These are phyloP conservation scores for Lepidostoma basale DNA, from an alignment of 1,140 invertebrate genomes.

Conservation along the genomic window DNA sequence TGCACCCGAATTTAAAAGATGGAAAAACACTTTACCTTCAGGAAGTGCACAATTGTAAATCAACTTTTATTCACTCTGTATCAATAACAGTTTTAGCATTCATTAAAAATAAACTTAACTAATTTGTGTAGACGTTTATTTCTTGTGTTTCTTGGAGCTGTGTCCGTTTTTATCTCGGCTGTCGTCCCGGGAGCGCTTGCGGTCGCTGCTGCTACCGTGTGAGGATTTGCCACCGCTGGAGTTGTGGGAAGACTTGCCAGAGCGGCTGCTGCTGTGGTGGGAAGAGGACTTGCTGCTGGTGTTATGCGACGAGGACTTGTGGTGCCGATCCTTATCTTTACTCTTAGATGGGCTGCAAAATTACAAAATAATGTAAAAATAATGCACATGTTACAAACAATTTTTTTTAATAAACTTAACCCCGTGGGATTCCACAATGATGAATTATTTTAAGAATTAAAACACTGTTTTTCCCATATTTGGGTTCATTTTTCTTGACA, in stretches of 20 bases:
- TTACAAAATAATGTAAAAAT: not conserved
- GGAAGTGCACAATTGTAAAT: too few species aligned
- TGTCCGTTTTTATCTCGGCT: conserved; percentile 69
- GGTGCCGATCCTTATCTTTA: conserved; percentile 57
- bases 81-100: too few species aligned
- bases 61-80: too few species aligned
- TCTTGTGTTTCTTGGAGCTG: conserved; percentile 71
- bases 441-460: too few species aligned
- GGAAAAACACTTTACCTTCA: too few species aligned
- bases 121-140: conserved; percentile 40
- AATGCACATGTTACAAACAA: too few species aligned
- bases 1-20: too few species aligned
- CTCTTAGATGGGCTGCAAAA: conserved; percentile 59
- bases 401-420: too few species aligned
- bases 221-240: conserved; percentile 1
- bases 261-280: conserved; percentile 53
- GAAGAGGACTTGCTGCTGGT: conserved; percentile 54
- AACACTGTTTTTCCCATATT: too few species aligned
- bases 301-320: conserved; percentile 58
- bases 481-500: too few species aligned
- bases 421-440: too few species aligned
- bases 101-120: too few species aligned
- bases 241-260: conserved; percentile 53
- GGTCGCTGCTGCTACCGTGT: conserved; percentile 48
- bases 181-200: conserved; percentile 75